Base-by-base conservation (phyloP, 2,888 invertebrate species). In the Caenorhabditis parvicauda region DNA sequence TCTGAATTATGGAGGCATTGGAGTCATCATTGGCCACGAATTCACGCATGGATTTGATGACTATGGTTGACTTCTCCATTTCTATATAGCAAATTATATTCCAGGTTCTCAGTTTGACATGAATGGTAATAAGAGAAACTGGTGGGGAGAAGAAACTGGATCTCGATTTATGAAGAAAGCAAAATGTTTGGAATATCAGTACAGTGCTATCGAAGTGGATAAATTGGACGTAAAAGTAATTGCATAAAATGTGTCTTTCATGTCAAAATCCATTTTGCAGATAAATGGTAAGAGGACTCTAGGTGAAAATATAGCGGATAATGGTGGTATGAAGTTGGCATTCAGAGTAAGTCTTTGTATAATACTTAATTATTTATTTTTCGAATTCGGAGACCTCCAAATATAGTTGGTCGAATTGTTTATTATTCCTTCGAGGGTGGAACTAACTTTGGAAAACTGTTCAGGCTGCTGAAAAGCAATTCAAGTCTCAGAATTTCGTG, bases 251-350 rank as follows among this genome's bases (percentile, higher is more conserved):
- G 17, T 27, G 17, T 22, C 14, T n/a, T 19, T 7, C 3, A 12
- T 17, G 7, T 2, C 2, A n/a, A 17, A 39, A 3, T 3, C 39
- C 19, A 2, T 28, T 25, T 41, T 56, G 35, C 21, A 52, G 57
- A 28, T 57, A 4, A 39, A 57, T 22, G 57, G 57, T 17, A n/a
- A n/a, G 9, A 17, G 44, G 24, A 57, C 57, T 0, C 17, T 42
- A 6, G 57, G 52, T 3, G 57, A 57, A 47, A 57, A 57, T 39
- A 57, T 57, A 6, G 57, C 57, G 2, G 57, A 57, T 32, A 57
- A 57, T 46, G 57, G 57, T 1, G 57, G 57, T n/a, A 50, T 57
- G 50, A 25, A 52, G 32, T 27, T 27, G 1, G 47, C 49, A 6
- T 22, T 57, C 25, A n/a, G 24, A 24, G 57, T 57, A 24, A 12